A percentile compares a stretch with the other conserved stretches of the same genome.
These are phyloP conservation scores for Solenopsis invicta DNA, from an alignment of 1,140 invertebrate species.

Conservation along the genomic window DNA sequence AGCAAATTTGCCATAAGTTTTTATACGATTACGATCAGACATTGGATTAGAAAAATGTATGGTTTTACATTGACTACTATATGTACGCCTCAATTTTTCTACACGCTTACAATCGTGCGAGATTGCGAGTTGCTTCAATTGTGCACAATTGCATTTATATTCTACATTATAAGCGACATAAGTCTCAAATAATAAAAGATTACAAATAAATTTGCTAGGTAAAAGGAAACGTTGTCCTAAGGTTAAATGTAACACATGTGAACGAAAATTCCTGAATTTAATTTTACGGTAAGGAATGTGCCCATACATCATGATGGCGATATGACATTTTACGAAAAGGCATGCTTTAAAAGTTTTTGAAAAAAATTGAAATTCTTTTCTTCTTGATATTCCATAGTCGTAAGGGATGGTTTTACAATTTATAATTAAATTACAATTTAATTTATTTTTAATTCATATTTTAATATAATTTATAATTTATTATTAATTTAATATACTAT, in stretches of 20 bases:
- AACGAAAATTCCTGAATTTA: slow-evolving; percentile 26
- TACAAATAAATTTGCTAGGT: not conserved
- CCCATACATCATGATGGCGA: not conserved
- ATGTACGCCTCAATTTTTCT: not conserved
- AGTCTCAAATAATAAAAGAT: not conserved
- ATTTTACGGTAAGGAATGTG: not conserved
- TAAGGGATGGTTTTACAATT: too few relatives aligned
- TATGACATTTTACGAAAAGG: not conserved
- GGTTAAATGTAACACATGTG: not conserved
- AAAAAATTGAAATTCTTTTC: not conserved
- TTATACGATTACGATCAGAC: slow-evolving; percentile 16
- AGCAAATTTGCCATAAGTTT: slow-evolving; percentile 19
- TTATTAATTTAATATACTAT: not conserved
- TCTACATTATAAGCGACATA: not conserved
- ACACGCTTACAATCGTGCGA: not conserved
- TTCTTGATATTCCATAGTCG: not conserved
- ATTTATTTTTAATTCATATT: too few relatives aligned
- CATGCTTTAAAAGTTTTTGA: not conserved
- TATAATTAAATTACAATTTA: too few relatives aligned
- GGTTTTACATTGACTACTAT: not conserved
- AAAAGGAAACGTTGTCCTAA: not conserved
- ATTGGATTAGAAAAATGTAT: not conserved
- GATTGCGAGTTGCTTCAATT: too few relatives aligned
- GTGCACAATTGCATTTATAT: slow-evolving; percentile 3
- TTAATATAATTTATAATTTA: too few relatives aligned